phyloP scores from a whole-genome alignment of 2,797 vertebrate genomes.

The Microctenopoma steveboyesi region DNA sequence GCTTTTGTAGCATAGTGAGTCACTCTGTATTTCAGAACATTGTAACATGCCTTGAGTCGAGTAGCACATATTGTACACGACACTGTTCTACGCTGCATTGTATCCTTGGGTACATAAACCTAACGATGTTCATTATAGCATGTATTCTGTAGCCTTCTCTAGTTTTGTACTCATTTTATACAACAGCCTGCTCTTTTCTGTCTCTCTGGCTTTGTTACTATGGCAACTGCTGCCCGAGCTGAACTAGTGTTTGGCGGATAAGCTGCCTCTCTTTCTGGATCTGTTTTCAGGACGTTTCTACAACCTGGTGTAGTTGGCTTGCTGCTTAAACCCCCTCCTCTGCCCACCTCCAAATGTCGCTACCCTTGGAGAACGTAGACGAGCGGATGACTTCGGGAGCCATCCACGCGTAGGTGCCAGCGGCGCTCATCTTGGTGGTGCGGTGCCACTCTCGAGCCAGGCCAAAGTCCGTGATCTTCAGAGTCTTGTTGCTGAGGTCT shows the following conservation, averaged over 20 bases:
- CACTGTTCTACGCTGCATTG: neutral
- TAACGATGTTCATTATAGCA: neutral
- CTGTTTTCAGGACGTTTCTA: conserved; percentile 13
- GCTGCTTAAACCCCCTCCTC: conserved; percentile 21
- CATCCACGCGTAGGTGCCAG: conserved; percentile 98
- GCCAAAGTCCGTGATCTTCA: conserved; percentile 99
- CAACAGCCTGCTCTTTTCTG: conserved; percentile 25
- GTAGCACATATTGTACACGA: too few relatives aligned
- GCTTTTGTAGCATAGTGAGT: too few relatives aligned
- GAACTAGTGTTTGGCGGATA: conserved; percentile 13
- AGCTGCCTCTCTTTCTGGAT: conserved; percentile 13
- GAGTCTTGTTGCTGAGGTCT: conserved; percentile 93
- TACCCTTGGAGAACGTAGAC: conserved; percentile 98
- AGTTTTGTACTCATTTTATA: conserved; percentile 16
- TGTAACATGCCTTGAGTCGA: too few relatives aligned
- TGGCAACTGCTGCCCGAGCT: conserved; percentile 48
- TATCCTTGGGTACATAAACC: neutral
- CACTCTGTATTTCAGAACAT: too few relatives aligned
- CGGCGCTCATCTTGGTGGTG: conserved; percentile 98
- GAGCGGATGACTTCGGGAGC: conserved; percentile 97
- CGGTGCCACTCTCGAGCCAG: conserved; percentile 97
- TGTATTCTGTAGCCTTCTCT: conserved; percentile 10
- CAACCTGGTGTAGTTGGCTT: conserved; percentile 15
- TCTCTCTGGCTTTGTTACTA: conserved; percentile 49
- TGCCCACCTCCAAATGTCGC: conserved; percentile 96